phyloP scores from a whole-genome alignment of 2,113 vertebrate genomes.

The Paramisgurnus dabryanus region DNA sequence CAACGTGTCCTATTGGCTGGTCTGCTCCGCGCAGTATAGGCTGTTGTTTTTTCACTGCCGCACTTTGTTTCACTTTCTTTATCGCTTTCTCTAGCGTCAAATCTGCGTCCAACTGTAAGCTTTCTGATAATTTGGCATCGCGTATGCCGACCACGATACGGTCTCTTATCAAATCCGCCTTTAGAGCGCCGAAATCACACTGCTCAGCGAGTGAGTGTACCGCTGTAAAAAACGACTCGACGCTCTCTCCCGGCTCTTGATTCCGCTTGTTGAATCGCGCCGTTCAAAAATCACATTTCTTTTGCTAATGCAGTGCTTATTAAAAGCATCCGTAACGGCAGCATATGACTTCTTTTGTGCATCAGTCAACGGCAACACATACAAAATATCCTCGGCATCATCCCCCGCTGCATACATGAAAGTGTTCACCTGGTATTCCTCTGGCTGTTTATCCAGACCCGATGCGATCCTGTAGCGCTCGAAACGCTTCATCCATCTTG shows the following conservation, averaged over 20 bases:
- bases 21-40: slow-evolving; percentile 9
- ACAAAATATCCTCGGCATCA: too few species aligned
- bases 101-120: slow-evolving; percentile 26
- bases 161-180: neutral
- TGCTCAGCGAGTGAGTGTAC: slow-evolving; percentile 40
- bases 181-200: neutral
- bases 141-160: slow-evolving; percentile 38
- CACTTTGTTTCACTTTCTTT: slow-evolving; percentile 8
- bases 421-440: too few species aligned
- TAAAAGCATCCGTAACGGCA: too few species aligned
- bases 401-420: too few species aligned
- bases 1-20: neutral
- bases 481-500: too few species aligned
- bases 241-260: slow-evolving; percentile 34
- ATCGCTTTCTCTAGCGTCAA: slow-evolving; percentile 34
- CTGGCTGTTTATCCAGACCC: too few species aligned
- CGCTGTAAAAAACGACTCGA: slow-evolving; percentile 39
- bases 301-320: too few species aligned
- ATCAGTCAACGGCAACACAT: too few species aligned
- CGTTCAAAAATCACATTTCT: neutral
- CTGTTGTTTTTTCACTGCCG: slow-evolving; percentile 43
- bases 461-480: too few species aligned
- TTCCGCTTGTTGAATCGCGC: slow-evolving; percentile 32
- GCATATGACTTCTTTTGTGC: too few species aligned
- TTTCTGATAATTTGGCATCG: slow-evolving; percentile 29